Evolutionary conservation across 2,888 invertebrate genomes (phyloP).

Genomic region (Macrophya alboannulata): DNA sequence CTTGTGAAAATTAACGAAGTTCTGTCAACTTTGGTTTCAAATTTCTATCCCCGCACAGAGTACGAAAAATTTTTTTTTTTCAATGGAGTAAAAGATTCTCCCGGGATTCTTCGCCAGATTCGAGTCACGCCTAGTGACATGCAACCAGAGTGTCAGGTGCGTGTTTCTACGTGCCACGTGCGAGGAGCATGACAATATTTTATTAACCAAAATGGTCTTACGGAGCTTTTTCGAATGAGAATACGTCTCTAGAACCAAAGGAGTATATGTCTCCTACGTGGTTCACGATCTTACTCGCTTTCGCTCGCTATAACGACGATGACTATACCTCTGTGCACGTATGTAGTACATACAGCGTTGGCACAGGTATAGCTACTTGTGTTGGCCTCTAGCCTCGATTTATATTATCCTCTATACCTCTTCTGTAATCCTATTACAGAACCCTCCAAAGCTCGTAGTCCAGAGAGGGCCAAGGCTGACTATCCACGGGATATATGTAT

Average conservation of each 20-base stretch:
- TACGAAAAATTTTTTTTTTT: not conserved
- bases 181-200: conserved; percentile 12
- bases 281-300: not conserved
- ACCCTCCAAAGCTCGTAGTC: not conserved
- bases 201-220: conserved; percentile 1
- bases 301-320: not conserved
- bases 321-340: not conserved
- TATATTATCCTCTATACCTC: not conserved
- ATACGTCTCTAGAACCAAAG: not conserved
- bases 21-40: no score
- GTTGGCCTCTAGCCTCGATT: not conserved
- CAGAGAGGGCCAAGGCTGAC: not conserved
- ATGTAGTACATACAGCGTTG: not conserved
- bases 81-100: not conserved
- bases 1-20: no score
- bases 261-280: not conserved
- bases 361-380: not conserved
- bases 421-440: conserved; percentile 11
- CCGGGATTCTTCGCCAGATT: no score
- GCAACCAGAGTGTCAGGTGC: conserved; percentile 37
- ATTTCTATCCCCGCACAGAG: not conserved
- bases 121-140: conserved; percentile 35
- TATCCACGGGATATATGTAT: not conserved
- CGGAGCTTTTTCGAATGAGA: not conserved
- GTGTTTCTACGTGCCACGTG: conserved; percentile 15